These are phyloP conservation scores for Papilio gigon DNA, from an alignment of 2,888 invertebrate genomes.

Conservation along the genomic window DNA sequence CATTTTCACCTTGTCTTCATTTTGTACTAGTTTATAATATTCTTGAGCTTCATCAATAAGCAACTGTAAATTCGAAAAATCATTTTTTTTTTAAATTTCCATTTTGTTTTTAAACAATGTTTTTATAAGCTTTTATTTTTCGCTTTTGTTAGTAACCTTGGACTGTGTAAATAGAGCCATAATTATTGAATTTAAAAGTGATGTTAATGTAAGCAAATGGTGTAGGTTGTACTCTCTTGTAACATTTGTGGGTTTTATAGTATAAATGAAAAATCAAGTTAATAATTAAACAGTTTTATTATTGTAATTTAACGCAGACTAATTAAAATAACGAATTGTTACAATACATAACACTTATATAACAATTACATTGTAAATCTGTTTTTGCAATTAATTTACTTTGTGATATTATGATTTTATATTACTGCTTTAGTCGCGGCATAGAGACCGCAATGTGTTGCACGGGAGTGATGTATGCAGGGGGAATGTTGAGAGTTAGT, in stretches of 20 bases:
- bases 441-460: constrained; percentile 56
- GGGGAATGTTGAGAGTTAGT: constrained; percentile 65
- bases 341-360: constrained; percentile 42
- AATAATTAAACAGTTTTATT: constrained; percentile 36
- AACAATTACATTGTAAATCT: constrained; percentile 30
- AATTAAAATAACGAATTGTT: constrained; percentile 39
- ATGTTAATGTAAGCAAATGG: constrained; percentile 37
- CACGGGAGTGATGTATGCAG: constrained; percentile 61
- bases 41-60: neutral
- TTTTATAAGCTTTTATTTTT: too few species aligned
- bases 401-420: constrained; percentile 36
- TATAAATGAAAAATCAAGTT: constrained; percentile 17
- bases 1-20: neutral
- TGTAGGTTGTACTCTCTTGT: constrained; percentile 34
- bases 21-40: neutral
- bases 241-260: constrained; percentile 20
- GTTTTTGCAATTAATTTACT: constrained; percentile 44
- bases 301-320: constrained; percentile 38
- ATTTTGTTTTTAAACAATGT: too few species aligned
- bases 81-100: neutral
- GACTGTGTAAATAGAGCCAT: constrained; percentile 38
- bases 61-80: constrained; percentile 8
- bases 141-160: constrained; percentile 27
- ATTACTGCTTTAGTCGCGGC: constrained; percentile 48
- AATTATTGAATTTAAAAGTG: constrained; percentile 39